Evolutionary conservation across 2,888 invertebrate genomes (phyloP).

Genomic region (Epiblema foenella): DNA sequence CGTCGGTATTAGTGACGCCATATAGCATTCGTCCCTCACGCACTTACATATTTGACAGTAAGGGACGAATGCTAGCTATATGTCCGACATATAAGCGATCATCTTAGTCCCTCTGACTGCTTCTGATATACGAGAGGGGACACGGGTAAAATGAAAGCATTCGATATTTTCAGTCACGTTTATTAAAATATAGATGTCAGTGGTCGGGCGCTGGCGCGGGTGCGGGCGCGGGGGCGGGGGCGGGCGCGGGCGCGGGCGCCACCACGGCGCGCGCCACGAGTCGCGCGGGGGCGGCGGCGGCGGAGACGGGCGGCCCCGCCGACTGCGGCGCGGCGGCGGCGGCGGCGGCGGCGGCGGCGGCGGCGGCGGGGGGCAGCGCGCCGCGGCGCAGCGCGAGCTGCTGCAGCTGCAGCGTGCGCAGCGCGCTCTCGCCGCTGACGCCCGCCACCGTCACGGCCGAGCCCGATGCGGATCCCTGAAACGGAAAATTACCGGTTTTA

Average conservation of each 20-base stretch:
- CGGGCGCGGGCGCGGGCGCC: slow-evolving; percentile 79
- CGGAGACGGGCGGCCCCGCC: slow-evolving; percentile 44
- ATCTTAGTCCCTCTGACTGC: too few relatives aligned
- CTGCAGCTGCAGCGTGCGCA: slow-evolving; percentile 61
- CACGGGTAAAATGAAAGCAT: neutral
- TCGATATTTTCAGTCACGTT: neutral
- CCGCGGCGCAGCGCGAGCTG: slow-evolving; percentile 62
- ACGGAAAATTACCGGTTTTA: neutral
- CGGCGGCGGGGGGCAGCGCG: slow-evolving; percentile 52
- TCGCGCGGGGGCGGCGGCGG: slow-evolving; percentile 15
- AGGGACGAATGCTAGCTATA: fast-evolving
- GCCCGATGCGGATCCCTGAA: slow-evolving; percentile 57
- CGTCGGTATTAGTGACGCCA: too few relatives aligned
- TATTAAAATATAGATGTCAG: neutral
- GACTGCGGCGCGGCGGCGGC: slow-evolving; percentile 45
- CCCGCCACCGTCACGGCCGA: slow-evolving; percentile 21
- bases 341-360: slow-evolving; percentile 56
- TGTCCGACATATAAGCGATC: too few relatives aligned
- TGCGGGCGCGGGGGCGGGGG: slow-evolving; percentile 61
- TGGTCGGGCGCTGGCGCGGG: slow-evolving; percentile 30
- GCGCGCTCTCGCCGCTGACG: slow-evolving; percentile 47
- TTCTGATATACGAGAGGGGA: neutral
- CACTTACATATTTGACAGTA: too few relatives aligned
- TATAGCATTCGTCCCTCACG: too few relatives aligned
- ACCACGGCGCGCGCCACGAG: slow-evolving; percentile 57